Percentiles rank a stretch among this genome's conserved stretches.
Conservation (phyloP, 2,888 invertebrate species). For the Coleophora flavipennella region DNA sequence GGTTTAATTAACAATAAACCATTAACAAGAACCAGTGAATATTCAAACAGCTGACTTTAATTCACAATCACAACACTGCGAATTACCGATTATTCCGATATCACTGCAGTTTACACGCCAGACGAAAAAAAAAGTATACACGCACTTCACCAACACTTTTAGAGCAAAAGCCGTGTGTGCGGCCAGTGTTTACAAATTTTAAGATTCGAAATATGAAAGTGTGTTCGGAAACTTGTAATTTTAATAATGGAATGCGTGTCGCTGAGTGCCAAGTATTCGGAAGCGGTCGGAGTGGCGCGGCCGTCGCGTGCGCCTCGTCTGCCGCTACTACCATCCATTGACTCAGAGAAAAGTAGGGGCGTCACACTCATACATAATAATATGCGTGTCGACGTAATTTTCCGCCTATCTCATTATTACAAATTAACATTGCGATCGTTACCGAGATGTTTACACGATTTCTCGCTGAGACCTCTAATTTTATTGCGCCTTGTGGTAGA, state of each 20-base stretch:
- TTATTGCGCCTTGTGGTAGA: no score
- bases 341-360: conserved; percentile 61
- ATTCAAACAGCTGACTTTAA: conserved; percentile 40
- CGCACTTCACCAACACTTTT: conserved; percentile 40
- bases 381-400: conserved; percentile 35
- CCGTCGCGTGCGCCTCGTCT: conserved; percentile 23
- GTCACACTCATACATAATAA: conserved; percentile 33
- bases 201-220: conserved; percentile 11
- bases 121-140: no score
- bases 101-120: conserved; percentile 3
- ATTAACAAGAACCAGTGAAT: conserved; percentile 26
- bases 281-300: conserved; percentile 52
- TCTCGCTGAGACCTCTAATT: neutral
- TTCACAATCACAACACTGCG: conserved; percentile 34
- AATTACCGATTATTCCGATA: conserved; percentile 15
- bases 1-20: conserved; percentile 28
- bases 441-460: conserved; percentile 21
- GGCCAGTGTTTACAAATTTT: conserved; percentile 5
- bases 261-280: no score
- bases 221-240: conserved; percentile 6
- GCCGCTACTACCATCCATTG: conserved; percentile 26
- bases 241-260: no score
- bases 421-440: conserved; percentile 36
- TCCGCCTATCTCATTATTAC: conserved; percentile 40
- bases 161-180: conserved; percentile 49